Evolutionary conservation across 2,113 vertebrate species (phyloP).

Genomic region (Cariama cristata): DNA sequence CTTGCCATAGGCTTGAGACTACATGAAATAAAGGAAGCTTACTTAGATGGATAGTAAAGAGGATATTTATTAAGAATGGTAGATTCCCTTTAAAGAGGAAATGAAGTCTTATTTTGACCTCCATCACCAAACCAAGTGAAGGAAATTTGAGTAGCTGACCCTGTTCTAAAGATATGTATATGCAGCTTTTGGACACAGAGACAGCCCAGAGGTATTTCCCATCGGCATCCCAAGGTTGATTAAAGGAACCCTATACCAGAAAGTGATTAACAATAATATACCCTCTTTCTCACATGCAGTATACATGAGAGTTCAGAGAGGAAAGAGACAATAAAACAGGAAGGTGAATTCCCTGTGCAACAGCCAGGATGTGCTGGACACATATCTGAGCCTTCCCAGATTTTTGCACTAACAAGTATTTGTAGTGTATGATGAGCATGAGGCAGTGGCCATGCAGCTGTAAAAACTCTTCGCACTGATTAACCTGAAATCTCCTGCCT

Average conservation of each 20-base stretch:
- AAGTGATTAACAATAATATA: too few relatives aligned
- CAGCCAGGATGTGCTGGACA: background rate
- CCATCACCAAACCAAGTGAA: background rate
- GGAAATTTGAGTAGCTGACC: background rate
- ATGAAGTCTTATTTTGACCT: background rate
- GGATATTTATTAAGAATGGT: background rate
- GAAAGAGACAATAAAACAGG: background rate
- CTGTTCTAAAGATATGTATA: background rate
- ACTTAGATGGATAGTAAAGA: background rate
- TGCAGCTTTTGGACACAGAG: background rate
- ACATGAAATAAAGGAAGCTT: background rate
- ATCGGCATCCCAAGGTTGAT: background rate
- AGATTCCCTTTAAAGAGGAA: background rate
- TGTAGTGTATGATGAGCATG: background rate
- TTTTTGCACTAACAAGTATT: background rate
- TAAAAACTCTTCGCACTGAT: background rate
- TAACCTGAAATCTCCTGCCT: background rate
- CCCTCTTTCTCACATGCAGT: accelerated
- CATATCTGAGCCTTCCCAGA: background rate
- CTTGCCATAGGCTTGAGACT: background rate
- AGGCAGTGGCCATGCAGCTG: background rate
- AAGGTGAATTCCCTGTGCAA: background rate
- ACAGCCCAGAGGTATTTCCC: background rate
- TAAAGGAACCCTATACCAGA: background rate
- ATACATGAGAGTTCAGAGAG: background rate